phyloP scores from a whole-genome alignment of 2,888 invertebrate genomes.

The Pimpla rufipes region DNA sequence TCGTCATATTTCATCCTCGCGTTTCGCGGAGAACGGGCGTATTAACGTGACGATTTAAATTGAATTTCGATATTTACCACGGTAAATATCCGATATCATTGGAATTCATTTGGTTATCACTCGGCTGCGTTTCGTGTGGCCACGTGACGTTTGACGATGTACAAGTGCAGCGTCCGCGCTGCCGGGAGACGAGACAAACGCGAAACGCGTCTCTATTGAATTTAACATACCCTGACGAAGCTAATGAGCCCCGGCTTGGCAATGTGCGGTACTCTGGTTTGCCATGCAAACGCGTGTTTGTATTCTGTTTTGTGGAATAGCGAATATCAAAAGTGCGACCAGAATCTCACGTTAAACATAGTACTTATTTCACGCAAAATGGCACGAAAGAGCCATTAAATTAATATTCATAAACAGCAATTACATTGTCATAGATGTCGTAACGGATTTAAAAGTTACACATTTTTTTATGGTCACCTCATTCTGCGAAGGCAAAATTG shows the following conservation, averaged over 20 bases:
- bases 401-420: no score
- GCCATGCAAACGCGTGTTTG: neutral
- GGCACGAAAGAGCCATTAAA: no score
- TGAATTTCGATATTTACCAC: slow-evolving; percentile 47
- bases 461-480: no score
- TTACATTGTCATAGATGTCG: no score
- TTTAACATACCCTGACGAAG: slow-evolving; percentile 28
- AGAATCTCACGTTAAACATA: no score
- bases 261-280: neutral
- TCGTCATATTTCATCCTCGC: slow-evolving; percentile 22
- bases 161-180: neutral
- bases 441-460: no score
- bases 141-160: slow-evolving; percentile 9
- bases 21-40: neutral
- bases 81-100: slow-evolving; percentile 34
- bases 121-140: neutral
- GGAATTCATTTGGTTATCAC: slow-evolving; percentile 37
- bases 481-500: no score
- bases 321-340: no score
- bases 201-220: slow-evolving; percentile 32
- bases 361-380: no score
- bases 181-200: neutral
- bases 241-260: slow-evolving; percentile 19
- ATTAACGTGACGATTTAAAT: slow-evolving; percentile 39
- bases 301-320: neutral